Evolutionary conservation across 2,888 invertebrate genomes (phyloP).

Genomic region (Coelogynopora nodosa): DNA sequence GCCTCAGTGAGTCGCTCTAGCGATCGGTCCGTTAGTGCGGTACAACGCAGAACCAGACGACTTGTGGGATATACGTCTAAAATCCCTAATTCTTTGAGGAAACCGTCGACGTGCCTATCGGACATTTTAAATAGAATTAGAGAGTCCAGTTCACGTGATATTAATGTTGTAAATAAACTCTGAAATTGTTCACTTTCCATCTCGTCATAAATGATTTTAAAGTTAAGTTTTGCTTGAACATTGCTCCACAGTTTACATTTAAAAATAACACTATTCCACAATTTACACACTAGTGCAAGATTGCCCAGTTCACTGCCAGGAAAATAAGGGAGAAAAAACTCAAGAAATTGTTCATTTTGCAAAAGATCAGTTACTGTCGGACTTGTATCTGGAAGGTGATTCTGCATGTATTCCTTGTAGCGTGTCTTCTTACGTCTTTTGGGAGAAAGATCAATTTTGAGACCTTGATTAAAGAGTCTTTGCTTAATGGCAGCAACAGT

Average conservation of each 20-base stretch:
- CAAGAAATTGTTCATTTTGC: constrained; percentile 79
- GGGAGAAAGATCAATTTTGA: constrained; percentile 45
- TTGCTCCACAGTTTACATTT: constrained; percentile 26
- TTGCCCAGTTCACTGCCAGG: constrained; percentile 71
- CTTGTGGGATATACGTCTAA: background rate
- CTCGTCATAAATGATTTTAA: background rate
- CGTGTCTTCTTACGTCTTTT: constrained; percentile 40
- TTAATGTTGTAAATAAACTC: constrained; percentile 1
- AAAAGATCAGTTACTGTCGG: constrained; percentile 57
- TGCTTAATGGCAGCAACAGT: constrained; percentile 46
- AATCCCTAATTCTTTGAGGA: background rate
- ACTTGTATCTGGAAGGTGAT: constrained; percentile 15
- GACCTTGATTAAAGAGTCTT: constrained; percentile 46
- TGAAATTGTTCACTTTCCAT: background rate
- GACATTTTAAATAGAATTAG: constrained; percentile 30
- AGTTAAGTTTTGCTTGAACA: constrained; percentile 22
- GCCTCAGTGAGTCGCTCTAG: constrained; percentile 67
- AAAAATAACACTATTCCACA: constrained; percentile 36
- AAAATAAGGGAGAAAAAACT: constrained; percentile 70
- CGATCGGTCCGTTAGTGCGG: constrained; percentile 69
- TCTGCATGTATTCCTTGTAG: constrained; percentile 42
- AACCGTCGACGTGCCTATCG: constrained; percentile 27
- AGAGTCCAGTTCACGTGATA: background rate
- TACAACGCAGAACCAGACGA: constrained; percentile 32
- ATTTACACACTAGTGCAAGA: constrained; percentile 71